Evolutionary conservation across 1,140 invertebrate species (phyloP).

Genomic region (Drosophila auraria): DNA sequence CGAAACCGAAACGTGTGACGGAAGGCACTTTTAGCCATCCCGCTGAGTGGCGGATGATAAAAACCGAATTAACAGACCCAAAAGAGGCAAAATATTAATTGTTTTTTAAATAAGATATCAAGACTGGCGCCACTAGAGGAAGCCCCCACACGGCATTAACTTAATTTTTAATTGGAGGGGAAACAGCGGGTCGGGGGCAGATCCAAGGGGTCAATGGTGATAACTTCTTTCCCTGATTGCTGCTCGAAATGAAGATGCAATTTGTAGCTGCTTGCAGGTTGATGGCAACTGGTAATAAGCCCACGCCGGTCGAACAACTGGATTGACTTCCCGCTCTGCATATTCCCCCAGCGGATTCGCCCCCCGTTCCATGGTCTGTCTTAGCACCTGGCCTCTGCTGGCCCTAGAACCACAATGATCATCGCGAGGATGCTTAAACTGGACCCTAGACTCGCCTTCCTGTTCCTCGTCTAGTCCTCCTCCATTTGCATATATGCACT

Average conservation of each 20-base stretch:
- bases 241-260: conserved; percentile 57
- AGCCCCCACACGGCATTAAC: conserved; percentile 61
- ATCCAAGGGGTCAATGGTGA: conserved; percentile 38
- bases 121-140: conserved; percentile 56
- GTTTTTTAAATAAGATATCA: conserved; percentile 67
- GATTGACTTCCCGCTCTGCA: conserved; percentile 53
- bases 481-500: conserved; percentile 34
- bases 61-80: conserved; percentile 22
- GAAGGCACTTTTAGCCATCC: conserved; percentile 65
- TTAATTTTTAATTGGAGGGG: conserved; percentile 61
- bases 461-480: conserved; percentile 23
- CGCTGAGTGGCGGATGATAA: conserved; percentile 53
- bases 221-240: conserved; percentile 37
- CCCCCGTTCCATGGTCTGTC: background rate
- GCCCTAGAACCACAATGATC: conserved; percentile 56
- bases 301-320: conserved; percentile 56
- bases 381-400: conserved; percentile 70
- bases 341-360: background rate
- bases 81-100: conserved; percentile 67
- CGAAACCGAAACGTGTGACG: conserved; percentile 60
- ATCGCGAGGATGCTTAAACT: conserved; percentile 56
- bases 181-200: background rate
- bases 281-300: conserved; percentile 60
- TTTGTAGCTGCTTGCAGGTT: conserved; percentile 14
- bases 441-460: conserved; percentile 59